Evolutionary conservation across 2,113 vertebrate genomes (phyloP).

Genomic region (Tylochromis polylepis): DNA sequence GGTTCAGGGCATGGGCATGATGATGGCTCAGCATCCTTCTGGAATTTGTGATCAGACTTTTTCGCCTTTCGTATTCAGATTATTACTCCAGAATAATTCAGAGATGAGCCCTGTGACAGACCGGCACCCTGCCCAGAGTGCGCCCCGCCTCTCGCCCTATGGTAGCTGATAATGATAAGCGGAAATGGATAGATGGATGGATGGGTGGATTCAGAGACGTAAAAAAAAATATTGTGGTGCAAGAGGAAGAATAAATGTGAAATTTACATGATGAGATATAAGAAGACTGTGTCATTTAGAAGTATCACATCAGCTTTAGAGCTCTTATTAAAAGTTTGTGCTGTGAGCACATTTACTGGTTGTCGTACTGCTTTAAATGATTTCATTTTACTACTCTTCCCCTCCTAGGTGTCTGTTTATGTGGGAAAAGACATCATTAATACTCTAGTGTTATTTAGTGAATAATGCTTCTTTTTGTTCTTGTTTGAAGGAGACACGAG

Average conservation of each 20-base stretch:
- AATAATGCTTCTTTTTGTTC: neutral
- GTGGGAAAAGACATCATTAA: neutral
- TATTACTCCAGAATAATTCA: neutral
- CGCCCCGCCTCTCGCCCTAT: rapidly evolving
- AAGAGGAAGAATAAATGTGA: neutral
- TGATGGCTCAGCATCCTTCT: too few relatives aligned
- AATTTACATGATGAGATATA: neutral
- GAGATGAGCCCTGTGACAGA: neutral
- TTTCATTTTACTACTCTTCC: neutral
- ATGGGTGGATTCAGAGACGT: neutral
- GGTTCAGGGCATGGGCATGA: too few relatives aligned
- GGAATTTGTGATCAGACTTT: too few relatives aligned
- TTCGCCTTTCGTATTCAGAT: neutral
- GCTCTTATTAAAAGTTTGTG: neutral
- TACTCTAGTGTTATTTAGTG: neutral
- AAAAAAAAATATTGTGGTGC: neutral
- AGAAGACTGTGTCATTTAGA: neutral
- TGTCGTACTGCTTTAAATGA: neutral
- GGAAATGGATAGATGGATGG: neutral
- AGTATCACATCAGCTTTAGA: neutral
- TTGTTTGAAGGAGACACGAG: conserved; percentile 81
- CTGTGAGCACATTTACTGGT: neutral
- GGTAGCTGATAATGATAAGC: neutral
- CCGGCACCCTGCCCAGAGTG: rapidly evolving
- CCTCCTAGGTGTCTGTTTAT: neutral